Conservation (phyloP, 2,797 vertebrate genomes). For the Hydrophis major region DNA sequence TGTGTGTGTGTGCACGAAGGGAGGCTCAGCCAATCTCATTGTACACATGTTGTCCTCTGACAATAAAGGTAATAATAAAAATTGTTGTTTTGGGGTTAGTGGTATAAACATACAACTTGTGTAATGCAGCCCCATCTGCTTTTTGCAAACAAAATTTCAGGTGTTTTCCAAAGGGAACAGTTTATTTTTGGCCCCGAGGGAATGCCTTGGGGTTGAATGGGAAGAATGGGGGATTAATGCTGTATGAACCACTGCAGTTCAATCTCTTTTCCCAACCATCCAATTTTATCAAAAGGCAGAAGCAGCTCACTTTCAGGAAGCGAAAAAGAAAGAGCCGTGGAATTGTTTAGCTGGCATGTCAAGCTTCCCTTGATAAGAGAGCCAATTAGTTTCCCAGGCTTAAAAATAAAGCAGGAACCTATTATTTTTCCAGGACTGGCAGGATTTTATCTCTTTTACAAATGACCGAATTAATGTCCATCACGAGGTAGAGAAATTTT, state of each 20-base stretch:
- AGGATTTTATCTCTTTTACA: neutral
- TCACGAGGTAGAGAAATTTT: neutral
- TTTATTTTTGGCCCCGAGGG: neutral
- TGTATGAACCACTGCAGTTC: neutral
- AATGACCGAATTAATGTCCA: neutral
- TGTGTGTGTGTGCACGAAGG: too few relatives aligned
- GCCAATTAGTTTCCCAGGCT: neutral
- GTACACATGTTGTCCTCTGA: too few relatives aligned
- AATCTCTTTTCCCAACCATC: neutral
- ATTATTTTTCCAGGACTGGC: neutral
- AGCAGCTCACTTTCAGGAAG: neutral
- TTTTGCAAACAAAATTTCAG: neutral
- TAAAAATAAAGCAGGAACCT: neutral
- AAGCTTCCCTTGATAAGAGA: neutral
- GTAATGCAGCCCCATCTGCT: too few relatives aligned
- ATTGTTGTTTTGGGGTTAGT: neutral
- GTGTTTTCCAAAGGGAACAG: neutral
- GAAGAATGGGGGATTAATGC: too few relatives aligned
- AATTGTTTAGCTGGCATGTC: neutral
- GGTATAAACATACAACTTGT: neutral
- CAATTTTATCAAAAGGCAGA: neutral
- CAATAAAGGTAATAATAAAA: too few relatives aligned
- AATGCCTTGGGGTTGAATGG: neutral
- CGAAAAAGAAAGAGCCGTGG: neutral
- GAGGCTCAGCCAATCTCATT: too few relatives aligned